Base-by-base conservation (phyloP, 2,888 invertebrate species). In the Fragum whitleyi region DNA sequence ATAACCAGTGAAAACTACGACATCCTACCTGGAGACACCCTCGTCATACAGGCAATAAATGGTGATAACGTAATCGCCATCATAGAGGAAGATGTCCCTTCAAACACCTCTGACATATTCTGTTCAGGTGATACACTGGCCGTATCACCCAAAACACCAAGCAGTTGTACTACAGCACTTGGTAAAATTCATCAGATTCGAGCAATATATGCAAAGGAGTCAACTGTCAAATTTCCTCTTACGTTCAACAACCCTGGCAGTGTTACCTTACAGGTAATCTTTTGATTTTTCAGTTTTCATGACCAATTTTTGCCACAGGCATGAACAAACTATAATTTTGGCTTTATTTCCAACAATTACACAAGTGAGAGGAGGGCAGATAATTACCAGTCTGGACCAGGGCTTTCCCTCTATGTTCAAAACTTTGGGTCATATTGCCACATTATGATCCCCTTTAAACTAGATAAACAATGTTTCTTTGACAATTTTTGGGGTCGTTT, bases 131-230 rank as follows among this genome's bases (percentile, higher is more conserved):
- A 32, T 32, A 32, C 19, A 32, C 19, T 29, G 3, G n/a, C 32
- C 7, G n/a, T n/a, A 32, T 23, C 57, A 1, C 26, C 32, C 1
- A 61, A 32, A 7, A n/a, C n/a, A 0, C 29, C 16, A 32, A 32
- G 32, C n/a, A 9, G 6, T 32, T 61, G 61, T 61, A 32, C 32
- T 19, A 32, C 32, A n/a, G 26, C 32, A 29, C 6, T 23, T 26
- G 65, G 65, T 0, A 42, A 21, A 9, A 42, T 65, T 21, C 65
- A 65, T 26, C 65, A 65, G 65, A 65, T 65, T 9, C 9, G 47
- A 11, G 65, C 65, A 14, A 42, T 65, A 3, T 65, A 65, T 42
- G 32, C 42, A 16, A 23, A n/a, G 14, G n/a, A 36, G 19, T 65
- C 65, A 21, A 42, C 16, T 23, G 42, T 42, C 16, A 65, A 65